phyloP scores from a whole-genome alignment of 2,888 invertebrate genomes.

The Thysanoteuthis rhombus region DNA sequence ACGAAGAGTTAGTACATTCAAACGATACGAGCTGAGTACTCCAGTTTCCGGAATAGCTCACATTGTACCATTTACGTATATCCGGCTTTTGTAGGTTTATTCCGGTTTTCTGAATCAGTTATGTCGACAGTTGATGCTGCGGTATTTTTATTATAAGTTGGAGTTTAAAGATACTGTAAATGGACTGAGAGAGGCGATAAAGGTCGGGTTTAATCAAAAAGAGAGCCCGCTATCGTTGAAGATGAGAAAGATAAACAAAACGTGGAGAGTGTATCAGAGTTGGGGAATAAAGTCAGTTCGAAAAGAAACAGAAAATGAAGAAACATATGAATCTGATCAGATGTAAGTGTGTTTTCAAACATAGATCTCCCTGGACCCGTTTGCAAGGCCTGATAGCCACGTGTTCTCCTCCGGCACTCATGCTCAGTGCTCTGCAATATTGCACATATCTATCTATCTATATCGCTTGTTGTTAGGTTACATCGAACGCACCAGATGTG shows the following conservation, averaged over 20 bases:
- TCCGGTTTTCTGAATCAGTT: not conserved
- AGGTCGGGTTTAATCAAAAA: not conserved
- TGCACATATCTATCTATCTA: no score
- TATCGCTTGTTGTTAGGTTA: no score
- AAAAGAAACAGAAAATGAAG: no score
- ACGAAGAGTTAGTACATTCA: not conserved
- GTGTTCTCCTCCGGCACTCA: no score
- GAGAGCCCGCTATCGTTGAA: not conserved
- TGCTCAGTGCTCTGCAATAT: no score
- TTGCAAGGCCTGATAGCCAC: no score
- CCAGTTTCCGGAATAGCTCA: not conserved
- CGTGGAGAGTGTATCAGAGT: not conserved
- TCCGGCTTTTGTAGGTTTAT: not conserved
- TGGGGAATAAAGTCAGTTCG: not conserved
- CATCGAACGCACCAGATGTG: no score
- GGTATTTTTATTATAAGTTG: no score
- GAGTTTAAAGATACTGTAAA: not conserved
- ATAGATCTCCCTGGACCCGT: no score
- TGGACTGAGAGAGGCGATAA: not conserved
- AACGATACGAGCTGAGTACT: not conserved
- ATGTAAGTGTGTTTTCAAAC: no score
- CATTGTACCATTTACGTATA: no score
- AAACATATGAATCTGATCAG: no score
- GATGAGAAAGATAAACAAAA: not conserved
- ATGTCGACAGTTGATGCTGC: not conserved